Evolutionary conservation across 2,797 vertebrate genomes (phyloP).

Genomic region (Sphaeramia orbicularis): DNA sequence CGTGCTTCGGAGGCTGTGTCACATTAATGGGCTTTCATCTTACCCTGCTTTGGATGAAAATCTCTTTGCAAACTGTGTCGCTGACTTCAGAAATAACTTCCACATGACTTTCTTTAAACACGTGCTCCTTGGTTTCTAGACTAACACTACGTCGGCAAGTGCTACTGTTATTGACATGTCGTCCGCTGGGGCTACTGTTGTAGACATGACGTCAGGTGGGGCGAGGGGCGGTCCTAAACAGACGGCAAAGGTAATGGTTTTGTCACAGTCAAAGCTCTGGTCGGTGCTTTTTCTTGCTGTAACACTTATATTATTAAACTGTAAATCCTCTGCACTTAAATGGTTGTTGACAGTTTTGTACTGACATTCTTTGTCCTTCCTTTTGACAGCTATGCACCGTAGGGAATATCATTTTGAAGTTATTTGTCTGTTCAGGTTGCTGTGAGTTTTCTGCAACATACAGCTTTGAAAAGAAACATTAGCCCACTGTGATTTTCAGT

Average conservation of each 20-base stretch:
- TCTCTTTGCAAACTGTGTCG: constrained; percentile 11
- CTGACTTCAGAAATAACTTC: constrained; percentile 41
- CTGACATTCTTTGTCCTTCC: too few species aligned
- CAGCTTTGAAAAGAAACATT: too few species aligned
- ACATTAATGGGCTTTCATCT: constrained; percentile 4
- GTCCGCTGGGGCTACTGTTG: constrained; percentile 49
- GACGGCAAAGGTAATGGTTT: constrained; percentile 58
- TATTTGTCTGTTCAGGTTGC: too few species aligned
- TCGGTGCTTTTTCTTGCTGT: constrained; percentile 13
- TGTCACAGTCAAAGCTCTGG: neutral
- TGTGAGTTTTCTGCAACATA: too few species aligned
- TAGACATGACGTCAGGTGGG: constrained; percentile 57
- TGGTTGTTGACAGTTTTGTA: constrained; percentile 14
- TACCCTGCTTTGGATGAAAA: constrained; percentile 23
- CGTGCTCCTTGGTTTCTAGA: constrained; percentile 65
- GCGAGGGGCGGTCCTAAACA: constrained; percentile 32
- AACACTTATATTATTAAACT: neutral
- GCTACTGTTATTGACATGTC: constrained; percentile 73
- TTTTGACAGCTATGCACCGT: too few species aligned
- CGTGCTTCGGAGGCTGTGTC: neutral
- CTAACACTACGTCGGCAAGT: constrained; percentile 53
- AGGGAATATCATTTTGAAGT: too few species aligned
- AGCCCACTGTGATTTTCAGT: too few species aligned
- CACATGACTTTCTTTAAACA: constrained; percentile 35
- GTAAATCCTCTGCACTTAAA: neutral